Base-by-base conservation (phyloP, 2,797 vertebrate genomes). In the Manis pentadactyla region DNA sequence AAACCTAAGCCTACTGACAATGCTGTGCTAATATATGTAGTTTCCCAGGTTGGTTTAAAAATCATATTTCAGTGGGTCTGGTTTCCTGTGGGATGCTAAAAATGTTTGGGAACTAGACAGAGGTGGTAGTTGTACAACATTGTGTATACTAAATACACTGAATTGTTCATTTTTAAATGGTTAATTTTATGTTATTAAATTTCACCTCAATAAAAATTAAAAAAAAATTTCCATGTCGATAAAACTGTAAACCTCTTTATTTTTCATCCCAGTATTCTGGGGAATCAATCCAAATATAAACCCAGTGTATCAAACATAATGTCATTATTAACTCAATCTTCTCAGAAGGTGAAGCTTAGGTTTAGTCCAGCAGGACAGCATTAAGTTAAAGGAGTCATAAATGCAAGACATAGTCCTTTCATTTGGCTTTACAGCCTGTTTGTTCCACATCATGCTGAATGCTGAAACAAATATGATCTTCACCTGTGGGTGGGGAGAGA, bases 101-200 rank as follows among this genome's bases (percentile, higher is more conserved):
- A 83, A 53, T 57, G 6, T 90, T 96, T 69, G 71, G 55, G 55
- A 86, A 63, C 8, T 92, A 68, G 8, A 29, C 21, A 92, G 39
- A 77, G n/a, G 39, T 79, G 31, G 10, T 73, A 74, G 49, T 69
- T 83, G 31, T 68, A 75, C 17, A 37, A 69, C 53, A 87, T 21
- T 71, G 59, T 90, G 18, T 83, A 8, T 55, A 55, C 34, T 93
- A 87, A 59, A 55, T 49, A 25, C 64, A 51, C 19, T 83, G 23
- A 42, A 84, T 71, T 64, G 46, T 90, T 92, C 57, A 85, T 3
- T 64, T 86, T 77, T 82, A 96, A 94, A 88, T 88, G n/a, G 57
- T 59, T 85, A 59, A 69, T 83, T 89, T 79, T 75, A 68, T 83
- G 31, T 74, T 69, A 83, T 12, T 90, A 21, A 96, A 55, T 49